A percentile compares a stretch with the other conserved stretches of the same genome.
Conservation (phyloP, 1,140 invertebrate genomes). For the Rhopalosiphum maidis region DNA sequence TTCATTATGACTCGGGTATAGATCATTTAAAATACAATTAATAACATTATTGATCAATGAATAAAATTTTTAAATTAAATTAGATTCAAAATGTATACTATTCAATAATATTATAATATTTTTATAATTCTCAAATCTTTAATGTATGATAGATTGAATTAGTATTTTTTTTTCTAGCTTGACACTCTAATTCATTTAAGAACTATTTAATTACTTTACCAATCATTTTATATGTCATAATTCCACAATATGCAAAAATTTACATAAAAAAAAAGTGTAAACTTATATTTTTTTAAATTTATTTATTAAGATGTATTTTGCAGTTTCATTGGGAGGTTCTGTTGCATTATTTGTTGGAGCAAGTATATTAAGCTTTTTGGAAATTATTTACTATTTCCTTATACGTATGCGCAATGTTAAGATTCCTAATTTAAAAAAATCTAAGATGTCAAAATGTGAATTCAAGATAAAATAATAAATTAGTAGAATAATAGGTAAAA, state of each 20-base stretch:
- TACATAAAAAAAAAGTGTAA: not conserved
- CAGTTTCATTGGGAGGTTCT: constrained; percentile 71
- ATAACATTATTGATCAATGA: not conserved
- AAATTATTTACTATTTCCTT: constrained; percentile 68
- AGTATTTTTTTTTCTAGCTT: not conserved
- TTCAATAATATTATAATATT: not conserved
- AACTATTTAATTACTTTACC: not conserved
- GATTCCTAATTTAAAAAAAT: not conserved
- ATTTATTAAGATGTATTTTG: constrained; percentile 47
- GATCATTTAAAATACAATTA: not conserved
- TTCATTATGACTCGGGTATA: not conserved
- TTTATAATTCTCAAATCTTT: not conserved
- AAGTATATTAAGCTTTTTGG: constrained; percentile 70
- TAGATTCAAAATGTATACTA: not conserved
- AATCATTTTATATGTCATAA: not conserved
- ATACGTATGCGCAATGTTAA: constrained; percentile 61
- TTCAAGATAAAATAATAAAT: not conserved
- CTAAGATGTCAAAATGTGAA: not conserved
- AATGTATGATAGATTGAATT: not conserved
- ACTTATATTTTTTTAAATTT: not conserved
- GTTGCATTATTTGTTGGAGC: constrained; percentile 71
- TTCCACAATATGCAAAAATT: not conserved
- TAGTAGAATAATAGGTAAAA: not conserved
- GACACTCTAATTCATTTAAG: not conserved
- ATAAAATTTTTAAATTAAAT: not conserved